Evolutionary conservation across 64 coral and sea anemone genomes (phyloP), one percentile per base, ranked within the genome.

Genomic region (Dendronephthya gigantea): DNA sequence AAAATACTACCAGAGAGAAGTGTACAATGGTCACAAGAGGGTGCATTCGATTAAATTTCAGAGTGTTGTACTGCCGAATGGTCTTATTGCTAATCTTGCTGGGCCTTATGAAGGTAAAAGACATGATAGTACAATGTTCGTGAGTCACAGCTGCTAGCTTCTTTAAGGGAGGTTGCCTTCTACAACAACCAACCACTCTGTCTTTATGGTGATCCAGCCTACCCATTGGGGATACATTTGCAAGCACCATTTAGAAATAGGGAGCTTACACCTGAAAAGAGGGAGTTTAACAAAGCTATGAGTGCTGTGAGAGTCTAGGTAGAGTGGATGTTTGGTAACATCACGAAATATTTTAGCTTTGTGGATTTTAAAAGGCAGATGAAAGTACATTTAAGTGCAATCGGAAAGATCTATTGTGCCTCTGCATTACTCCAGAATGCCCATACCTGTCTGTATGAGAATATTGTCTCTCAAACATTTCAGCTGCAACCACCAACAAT

Each of bases 261-360:
- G 22, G 58, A 66, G 58, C 58, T 66, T 30, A 66, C 58, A 66
- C 58, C 58, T n/a, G 58, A 66, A 66, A 66, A 7, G 58, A 66
- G 58, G 2, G 58, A 22, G 29, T 66, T 66, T 17, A 66, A 66
- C 29, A 66, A 66, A 66, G 58, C 29, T 17, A 66, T 66, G 58
- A 66, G 58, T 66, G 19, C 58, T 66, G 58, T 66, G 58, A 66
- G 58, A 66, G 19, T 66, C 58, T 66, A 5, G 29, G 19, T 66
- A 66, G 58, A 66, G 58, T 66, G 58, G 58, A 66, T 66, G 58
- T 66, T 66, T 66, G 58, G 58, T 66, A 66, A 66, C 58, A 66
- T 66, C 58, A 66, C 58, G 22, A 66, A 66, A 66, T 66, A 66
- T 66, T 66, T 66, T 17, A 66, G 58, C 14, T 66, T 66, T 66